Evolutionary conservation across 2,113 vertebrate species (phyloP).

Genomic region (Sprattus sprattus): DNA sequence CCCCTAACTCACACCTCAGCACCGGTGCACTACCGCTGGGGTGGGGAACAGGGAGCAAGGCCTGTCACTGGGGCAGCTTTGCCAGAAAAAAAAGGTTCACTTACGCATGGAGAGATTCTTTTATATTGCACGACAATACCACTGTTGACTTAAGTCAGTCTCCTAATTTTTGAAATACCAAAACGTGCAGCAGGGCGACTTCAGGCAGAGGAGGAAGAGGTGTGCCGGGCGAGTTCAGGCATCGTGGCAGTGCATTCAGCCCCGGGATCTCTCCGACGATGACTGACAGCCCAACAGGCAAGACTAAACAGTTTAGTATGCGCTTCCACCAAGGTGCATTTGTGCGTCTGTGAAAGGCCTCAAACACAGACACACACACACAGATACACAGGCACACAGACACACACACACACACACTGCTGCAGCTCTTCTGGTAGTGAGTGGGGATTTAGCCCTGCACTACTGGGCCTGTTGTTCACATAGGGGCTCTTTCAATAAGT

Average conservation of each 20-base stretch:
- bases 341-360: conserved; percentile 16
- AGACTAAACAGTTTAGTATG: conserved; percentile 45
- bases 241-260: conserved; percentile 7
- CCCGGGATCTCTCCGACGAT: not conserved
- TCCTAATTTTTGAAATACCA: conserved; percentile 53
- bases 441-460: not conserved
- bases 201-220: conserved; percentile 52
- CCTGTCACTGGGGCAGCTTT: not conserved
- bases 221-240: conserved; percentile 22
- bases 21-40: not conserved
- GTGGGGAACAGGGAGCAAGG: not conserved
- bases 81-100: not conserved
- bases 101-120: conserved; percentile 71
- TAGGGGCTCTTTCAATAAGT: not conserved
- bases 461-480: conserved; percentile 13
- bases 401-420: conserved; percentile 5
- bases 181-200: conserved; percentile 46
- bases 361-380: not conserved
- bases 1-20: conserved; percentile 27
- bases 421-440: conserved; percentile 17
- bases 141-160: conserved; percentile 76
- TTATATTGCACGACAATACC: conserved; percentile 67
- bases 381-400: conserved; percentile 9
- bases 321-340: conserved; percentile 31
- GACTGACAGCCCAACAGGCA: conserved; percentile 20